Conservation (phyloP, 2,113 vertebrate species). For the Bufo bufo region DNA sequence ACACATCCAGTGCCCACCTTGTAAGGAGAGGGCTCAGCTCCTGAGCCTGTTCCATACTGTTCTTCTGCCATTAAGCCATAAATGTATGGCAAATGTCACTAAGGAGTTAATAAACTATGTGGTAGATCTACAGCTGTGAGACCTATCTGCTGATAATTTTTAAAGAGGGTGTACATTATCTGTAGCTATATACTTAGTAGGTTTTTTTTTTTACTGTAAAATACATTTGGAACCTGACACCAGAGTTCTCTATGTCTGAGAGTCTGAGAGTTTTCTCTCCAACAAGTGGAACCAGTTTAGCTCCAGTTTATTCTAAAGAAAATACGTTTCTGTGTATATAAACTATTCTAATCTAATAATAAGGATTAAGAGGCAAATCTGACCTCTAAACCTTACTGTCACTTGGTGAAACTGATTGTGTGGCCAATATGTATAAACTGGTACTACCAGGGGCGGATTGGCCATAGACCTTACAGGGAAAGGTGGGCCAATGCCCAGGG, state of each 20-base stretch:
- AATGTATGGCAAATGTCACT: too few species aligned
- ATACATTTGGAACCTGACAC: not conserved
- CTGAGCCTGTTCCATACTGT: too few species aligned
- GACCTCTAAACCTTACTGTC: not conserved
- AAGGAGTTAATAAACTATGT: not conserved
- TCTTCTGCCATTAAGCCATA: too few species aligned
- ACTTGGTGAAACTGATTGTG: not conserved
- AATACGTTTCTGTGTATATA: not conserved
- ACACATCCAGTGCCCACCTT: too few species aligned
- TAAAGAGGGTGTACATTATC: not conserved
- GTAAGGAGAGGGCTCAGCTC: too few species aligned
- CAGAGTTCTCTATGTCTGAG: not conserved
- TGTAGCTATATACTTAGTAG: not conserved
- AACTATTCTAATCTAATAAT: not conserved
- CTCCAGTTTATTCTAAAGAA: not conserved
- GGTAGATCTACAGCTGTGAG: not conserved
- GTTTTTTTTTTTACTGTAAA: not conserved
- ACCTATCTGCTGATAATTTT: not conserved
- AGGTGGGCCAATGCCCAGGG: too few species aligned
- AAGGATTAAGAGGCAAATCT: not conserved
- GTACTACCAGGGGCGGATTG: too few species aligned
- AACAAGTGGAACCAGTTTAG: conserved; percentile 8
- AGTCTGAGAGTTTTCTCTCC: not conserved
- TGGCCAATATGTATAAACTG: not conserved
- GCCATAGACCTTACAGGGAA: too few species aligned